Conservation (phyloP, 2,797 vertebrate genomes). For the Sebastes paucispinis region DNA sequence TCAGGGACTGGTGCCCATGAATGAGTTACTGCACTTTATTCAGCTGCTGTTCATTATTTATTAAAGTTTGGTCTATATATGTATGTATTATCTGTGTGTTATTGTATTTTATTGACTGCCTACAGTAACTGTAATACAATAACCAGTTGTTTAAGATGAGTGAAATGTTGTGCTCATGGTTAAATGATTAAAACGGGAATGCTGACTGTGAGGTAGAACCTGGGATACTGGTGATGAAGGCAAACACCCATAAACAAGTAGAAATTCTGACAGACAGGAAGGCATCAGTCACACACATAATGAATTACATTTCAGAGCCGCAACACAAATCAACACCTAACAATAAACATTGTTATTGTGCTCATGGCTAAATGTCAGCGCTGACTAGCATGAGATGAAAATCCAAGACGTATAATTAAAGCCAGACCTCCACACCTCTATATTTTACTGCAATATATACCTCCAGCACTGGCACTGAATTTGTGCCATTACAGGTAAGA, state of each 20-base stretch:
- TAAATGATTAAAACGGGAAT: not conserved
- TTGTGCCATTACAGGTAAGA: not conserved
- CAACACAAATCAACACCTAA: conserved; percentile 11
- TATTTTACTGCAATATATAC: not conserved
- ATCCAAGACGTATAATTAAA: conserved; percentile 24
- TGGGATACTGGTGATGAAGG: not conserved
- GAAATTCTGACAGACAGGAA: not conserved
- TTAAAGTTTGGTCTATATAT: no score
- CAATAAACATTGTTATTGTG: conserved; percentile 3
- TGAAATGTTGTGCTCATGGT: not conserved
- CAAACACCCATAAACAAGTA: not conserved
- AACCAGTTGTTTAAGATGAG: not conserved
- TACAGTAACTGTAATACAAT: not conserved
- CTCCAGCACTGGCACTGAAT: not conserved
- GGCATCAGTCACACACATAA: not conserved
- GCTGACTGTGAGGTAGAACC: not conserved
- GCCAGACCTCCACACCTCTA: not conserved
- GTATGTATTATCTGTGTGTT: no score
- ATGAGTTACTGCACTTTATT: no score
- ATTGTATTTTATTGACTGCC: no score
- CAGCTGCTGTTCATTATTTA: no score
- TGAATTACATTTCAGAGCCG: not conserved
- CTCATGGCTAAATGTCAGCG: conserved; percentile 19
- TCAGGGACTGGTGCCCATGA: no score
- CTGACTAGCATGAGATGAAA: not conserved